phyloP scores from a whole-genome alignment of 1,140 invertebrate species.

The Sarcophaga peregrina region DNA sequence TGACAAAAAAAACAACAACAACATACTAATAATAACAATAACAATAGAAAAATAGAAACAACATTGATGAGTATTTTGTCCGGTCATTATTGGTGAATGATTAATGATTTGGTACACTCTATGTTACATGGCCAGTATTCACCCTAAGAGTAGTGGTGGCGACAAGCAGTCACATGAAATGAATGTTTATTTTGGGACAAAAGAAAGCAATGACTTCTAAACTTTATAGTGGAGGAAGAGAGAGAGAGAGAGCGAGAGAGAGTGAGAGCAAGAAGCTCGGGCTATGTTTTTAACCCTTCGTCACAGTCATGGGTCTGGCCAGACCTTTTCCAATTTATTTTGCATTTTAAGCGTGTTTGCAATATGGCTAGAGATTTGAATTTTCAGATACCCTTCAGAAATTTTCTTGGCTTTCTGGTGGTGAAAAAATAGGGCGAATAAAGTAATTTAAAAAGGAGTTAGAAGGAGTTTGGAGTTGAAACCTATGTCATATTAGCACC shows the following conservation, averaged over 20 bases:
- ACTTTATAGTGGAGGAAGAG: neutral
- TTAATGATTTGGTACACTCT: neutral
- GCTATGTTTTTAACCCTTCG: no score
- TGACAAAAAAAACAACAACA: neutral
- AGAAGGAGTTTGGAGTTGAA: no score
- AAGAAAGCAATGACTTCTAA: conserved; percentile 16
- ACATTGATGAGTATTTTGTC: neutral
- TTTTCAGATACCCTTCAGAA: no score
- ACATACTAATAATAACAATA: neutral
- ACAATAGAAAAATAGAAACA: neutral
- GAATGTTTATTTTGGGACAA: neutral
- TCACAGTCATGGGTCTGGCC: no score
- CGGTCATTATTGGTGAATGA: conserved; percentile 34
- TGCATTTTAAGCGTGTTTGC: no score
- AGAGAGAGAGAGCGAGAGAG: neutral
- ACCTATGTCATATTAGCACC: no score
- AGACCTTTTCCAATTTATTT: no score
- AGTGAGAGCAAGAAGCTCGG: no score
- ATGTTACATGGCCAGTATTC: neutral
- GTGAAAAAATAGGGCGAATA: no score
- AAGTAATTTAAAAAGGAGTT: no score
- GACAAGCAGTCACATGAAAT: neutral
- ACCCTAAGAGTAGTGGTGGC: neutral
- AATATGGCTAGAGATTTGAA: no score
- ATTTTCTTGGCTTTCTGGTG: no score